A percentile compares a stretch with the other conserved stretches of the same genome.
phyloP scores from a whole-genome alignment of 2,113 vertebrate genomes.

The Otolemur garnettii region DNA sequence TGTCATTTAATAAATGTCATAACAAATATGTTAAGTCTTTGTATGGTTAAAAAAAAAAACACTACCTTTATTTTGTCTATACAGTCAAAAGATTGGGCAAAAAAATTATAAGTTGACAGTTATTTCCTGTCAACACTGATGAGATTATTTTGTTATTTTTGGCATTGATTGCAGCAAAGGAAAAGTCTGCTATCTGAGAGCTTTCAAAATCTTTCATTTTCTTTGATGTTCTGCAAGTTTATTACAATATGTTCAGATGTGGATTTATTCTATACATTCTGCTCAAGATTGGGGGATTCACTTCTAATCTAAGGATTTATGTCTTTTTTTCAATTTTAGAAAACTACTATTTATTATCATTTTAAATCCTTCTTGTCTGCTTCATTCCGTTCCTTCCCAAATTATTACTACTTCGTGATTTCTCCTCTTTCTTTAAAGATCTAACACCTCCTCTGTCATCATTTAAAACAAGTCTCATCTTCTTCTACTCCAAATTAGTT shows the following conservation, averaged over 20 bases:
- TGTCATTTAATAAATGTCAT: neutral
- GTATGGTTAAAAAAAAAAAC: neutral
- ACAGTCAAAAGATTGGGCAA: conserved; percentile 21
- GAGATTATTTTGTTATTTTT: neutral
- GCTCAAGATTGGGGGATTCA: neutral
- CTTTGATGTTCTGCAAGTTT: neutral
- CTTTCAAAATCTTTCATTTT: conserved; percentile 9
- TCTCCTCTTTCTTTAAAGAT: conserved; percentile 12
- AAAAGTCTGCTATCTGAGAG: neutral
- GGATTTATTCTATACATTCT: conserved; percentile 19
- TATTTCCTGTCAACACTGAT: conserved; percentile 18
- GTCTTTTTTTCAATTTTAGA: conserved; percentile 27
- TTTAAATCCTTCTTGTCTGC: neutral
- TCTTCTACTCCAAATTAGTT: neutral
- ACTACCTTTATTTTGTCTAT: conserved; percentile 5
- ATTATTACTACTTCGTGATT: conserved; percentile 16
- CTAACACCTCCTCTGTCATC: neutral
- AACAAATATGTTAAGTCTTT: neutral
- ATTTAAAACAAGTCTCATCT: neutral
- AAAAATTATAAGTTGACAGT: conserved; percentile 16
- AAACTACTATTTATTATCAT: neutral
- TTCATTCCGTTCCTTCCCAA: conserved; percentile 35
- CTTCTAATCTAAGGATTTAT: neutral
- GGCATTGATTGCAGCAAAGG: neutral
- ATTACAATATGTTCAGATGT: neutral